Evolutionary conservation across 2,888 invertebrate genomes (phyloP).

Genomic region (Xestia ashworthii): DNA sequence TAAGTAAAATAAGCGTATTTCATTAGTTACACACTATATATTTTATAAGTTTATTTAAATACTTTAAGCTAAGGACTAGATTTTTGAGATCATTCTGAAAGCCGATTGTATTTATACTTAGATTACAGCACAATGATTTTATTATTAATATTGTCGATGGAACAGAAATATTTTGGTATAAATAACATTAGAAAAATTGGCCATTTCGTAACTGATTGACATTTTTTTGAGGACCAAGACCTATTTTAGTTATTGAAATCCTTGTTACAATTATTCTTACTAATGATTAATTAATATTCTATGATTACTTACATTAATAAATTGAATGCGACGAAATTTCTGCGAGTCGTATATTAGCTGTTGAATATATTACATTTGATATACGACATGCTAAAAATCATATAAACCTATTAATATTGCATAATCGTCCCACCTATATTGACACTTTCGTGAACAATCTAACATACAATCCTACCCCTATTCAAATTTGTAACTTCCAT

Average conservation of each 20-base stretch:
- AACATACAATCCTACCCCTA: slow-evolving; percentile 83
- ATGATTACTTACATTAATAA: slow-evolving; percentile 12
- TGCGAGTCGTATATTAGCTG: slow-evolving; percentile 7
- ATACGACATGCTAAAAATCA: slow-evolving; percentile 54
- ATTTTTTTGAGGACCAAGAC: neutral
- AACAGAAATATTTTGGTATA: neutral
- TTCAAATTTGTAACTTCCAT: slow-evolving; percentile 89
- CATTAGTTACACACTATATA: slow-evolving; percentile 18
- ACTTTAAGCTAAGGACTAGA: slow-evolving; percentile 72
- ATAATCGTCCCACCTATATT: slow-evolving; percentile 87
- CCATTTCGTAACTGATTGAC: slow-evolving; percentile 5
- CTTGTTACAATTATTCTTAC: slow-evolving; percentile 6
- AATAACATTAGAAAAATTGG: neutral
- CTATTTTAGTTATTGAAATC: slow-evolving; percentile 19
- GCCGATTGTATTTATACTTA: slow-evolving; percentile 71
- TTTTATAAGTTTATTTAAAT: slow-evolving; percentile 34
- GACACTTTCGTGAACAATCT: slow-evolving; percentile 70
- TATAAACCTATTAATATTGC: slow-evolving; percentile 83
- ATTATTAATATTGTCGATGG: slow-evolving; percentile 41
- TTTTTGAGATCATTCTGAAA: slow-evolving; percentile 82
- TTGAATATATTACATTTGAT: slow-evolving; percentile 41
- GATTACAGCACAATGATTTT: slow-evolving; percentile 24
- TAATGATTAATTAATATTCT: neutral
- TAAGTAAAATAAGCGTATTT: slow-evolving; percentile 45
- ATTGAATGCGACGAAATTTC: slow-evolving; percentile 21